These are phyloP conservation scores for Aurelia aurita DNA, from an alignment of 30 jellyfish, hydroid and myxozoan species.

Conservation along the genomic window DNA sequence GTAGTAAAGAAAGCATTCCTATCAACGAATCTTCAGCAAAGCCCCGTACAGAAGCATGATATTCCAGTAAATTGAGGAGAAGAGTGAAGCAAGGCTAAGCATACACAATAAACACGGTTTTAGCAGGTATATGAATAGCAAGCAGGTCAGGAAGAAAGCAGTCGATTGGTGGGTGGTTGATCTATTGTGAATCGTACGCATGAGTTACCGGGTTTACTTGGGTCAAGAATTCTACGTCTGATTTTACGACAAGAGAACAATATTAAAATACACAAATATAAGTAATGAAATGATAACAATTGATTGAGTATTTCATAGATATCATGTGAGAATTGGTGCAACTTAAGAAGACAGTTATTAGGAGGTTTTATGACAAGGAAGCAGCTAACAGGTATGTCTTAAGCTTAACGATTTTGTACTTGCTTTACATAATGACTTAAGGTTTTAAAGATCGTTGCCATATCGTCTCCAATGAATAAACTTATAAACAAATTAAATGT, in stretches of 20 bases:
- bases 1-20: too few species aligned
- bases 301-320: too few species aligned
- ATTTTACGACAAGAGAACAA: background rate
- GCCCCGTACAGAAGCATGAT: too few species aligned
- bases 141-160: slow-evolving; percentile 41
- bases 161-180: slow-evolving; percentile 44
- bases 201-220: slow-evolving; percentile 15
- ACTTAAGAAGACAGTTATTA: too few species aligned
- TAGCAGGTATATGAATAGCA: slow-evolving; percentile 42
- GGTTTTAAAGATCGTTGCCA: background rate
- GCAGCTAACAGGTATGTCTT: slow-evolving; percentile 7
- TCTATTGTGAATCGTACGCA: slow-evolving; percentile 46
- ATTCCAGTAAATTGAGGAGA: background rate
- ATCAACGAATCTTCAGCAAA: too few species aligned
- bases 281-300: slow-evolving; percentile 12
- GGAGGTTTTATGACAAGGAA: background rate
- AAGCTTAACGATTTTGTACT: background rate
- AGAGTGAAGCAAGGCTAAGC: background rate
- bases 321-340: too few species aligned
- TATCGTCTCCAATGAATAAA: background rate
- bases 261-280: slow-evolving; percentile 13
- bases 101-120: background rate
- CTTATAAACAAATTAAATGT: background rate
- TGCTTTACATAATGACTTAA: background rate
- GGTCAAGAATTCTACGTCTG: slow-evolving; percentile 55